These are phyloP conservation scores for Spilosoma lubricipeda DNA, from an alignment of 2,888 invertebrate species.

Conservation along the genomic window DNA sequence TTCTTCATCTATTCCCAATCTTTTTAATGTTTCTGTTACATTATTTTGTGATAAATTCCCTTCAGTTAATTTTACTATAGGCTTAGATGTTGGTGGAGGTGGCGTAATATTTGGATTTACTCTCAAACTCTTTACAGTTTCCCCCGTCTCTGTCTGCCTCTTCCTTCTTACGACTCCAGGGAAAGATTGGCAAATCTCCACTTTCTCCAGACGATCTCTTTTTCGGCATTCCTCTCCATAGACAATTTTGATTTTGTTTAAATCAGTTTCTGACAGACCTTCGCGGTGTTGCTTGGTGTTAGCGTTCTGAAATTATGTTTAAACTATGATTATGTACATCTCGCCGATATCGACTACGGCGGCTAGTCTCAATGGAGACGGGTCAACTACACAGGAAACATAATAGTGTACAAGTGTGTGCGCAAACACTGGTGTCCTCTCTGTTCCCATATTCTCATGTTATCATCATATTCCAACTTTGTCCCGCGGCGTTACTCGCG, in stretches of 20 bases:
- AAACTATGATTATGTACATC: too few species aligned
- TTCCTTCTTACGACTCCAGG: constrained; percentile 63
- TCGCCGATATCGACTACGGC: too few species aligned
- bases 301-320: not conserved
- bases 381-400: too few species aligned
- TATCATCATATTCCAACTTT: too few species aligned
- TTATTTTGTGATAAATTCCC: not conserved
- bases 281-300: constrained; percentile 58
- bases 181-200: constrained; percentile 73
- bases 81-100: constrained; percentile 49
- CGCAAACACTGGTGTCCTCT: too few species aligned
- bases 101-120: constrained; percentile 75
- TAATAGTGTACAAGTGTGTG: too few species aligned
- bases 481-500: too few species aligned
- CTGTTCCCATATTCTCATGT: too few species aligned
- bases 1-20: constrained; percentile 63
- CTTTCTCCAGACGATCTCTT: constrained; percentile 71
- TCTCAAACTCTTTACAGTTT: constrained; percentile 56
- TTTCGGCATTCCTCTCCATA: constrained; percentile 71
- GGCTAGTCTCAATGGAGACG: too few species aligned
- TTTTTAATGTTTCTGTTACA: constrained; percentile 41
- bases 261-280: constrained; percentile 61
- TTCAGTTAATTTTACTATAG: not conserved
- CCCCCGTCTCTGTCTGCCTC: constrained; percentile 32
- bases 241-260: constrained; percentile 70